phyloP scores from a whole-genome alignment of 1,140 invertebrate species.

The Nomia melanderi region DNA sequence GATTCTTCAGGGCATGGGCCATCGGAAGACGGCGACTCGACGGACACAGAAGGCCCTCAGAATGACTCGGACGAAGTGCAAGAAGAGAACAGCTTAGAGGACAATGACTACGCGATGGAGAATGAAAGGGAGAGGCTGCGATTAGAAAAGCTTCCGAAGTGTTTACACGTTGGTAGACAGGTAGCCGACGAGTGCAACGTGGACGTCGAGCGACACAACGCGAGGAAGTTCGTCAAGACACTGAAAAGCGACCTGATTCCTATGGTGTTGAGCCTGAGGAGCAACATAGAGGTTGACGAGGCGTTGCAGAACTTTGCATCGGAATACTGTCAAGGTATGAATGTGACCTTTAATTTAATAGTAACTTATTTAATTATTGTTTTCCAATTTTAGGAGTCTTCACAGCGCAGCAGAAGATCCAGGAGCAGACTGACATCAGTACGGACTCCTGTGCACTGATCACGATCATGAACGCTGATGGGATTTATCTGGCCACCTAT shows the following conservation, averaged over 20 bases:
- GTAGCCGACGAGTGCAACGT: conserved; percentile 86
- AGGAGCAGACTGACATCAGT: conserved; percentile 68
- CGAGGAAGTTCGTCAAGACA: conserved; percentile 88
- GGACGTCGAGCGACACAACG: conserved; percentile 89
- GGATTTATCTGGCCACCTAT: conserved; percentile 95
- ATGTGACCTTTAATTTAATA: not conserved
- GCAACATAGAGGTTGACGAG: conserved; percentile 93
- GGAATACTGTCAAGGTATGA: conserved; percentile 91
- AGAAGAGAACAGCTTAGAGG: conserved; percentile 78
- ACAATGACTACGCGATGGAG: conserved; percentile 77
- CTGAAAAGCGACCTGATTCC: conserved; percentile 87
- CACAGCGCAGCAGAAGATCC: conserved; percentile 75
- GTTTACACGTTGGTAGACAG: conserved; percentile 82
- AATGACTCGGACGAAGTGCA: conserved; percentile 82
- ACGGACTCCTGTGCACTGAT: conserved; percentile 76
- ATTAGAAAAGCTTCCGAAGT: conserved; percentile 85
- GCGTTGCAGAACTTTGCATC: conserved; percentile 95
- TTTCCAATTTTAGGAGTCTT: conserved; percentile 72
- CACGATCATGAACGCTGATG: conserved; percentile 96
- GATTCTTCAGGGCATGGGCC: conserved; percentile 84
- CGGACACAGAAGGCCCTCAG: conserved; percentile 87
- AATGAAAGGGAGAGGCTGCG: conserved; percentile 81
- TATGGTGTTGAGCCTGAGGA: conserved; percentile 85
- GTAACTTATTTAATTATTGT: not conserved
- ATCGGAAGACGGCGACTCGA: conserved; percentile 76